Evolutionary conservation across 2,797 vertebrate species (phyloP).

Genomic region (Brotula barbata): DNA sequence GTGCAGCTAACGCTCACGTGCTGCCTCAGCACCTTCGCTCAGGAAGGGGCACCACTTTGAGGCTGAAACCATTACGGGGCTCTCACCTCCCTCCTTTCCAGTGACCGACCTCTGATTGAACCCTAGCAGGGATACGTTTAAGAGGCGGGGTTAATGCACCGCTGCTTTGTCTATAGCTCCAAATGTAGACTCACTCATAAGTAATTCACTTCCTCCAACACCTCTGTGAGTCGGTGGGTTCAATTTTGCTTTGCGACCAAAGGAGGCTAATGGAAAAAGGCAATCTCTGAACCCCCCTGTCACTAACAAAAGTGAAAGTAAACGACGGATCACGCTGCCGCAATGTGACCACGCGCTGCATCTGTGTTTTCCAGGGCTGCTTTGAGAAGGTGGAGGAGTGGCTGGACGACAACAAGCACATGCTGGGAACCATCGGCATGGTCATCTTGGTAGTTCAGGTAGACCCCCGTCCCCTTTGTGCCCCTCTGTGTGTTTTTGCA

Average conservation of each 20-base stretch:
- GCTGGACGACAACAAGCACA: constrained; percentile 93
- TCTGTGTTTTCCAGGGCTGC: constrained; percentile 84
- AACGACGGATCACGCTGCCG: neutral
- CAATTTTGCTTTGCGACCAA: constrained; percentile 11
- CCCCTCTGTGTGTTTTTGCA: neutral
- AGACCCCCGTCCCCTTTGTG: constrained; percentile 31
- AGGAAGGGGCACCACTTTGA: constrained; percentile 22
- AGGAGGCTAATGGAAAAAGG: neutral
- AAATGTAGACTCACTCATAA: constrained; percentile 27
- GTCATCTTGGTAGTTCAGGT: constrained; percentile 96
- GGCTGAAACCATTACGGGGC: constrained; percentile 27
- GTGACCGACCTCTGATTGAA: constrained; percentile 45
- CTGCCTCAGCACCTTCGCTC: constrained; percentile 30
- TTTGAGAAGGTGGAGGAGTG: constrained; percentile 93
- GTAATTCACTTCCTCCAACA: constrained; percentile 41
- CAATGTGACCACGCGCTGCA: constrained; percentile 3
- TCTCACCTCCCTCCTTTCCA: constrained; percentile 1
- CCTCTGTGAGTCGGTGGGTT: constrained; percentile 14
- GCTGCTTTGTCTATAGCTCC: constrained; percentile 12
- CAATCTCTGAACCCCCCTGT: neutral
- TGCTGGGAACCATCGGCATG: constrained; percentile 92
- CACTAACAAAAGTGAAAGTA: neutral
- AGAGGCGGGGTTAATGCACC: neutral
- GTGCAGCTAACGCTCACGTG: constrained; percentile 19
- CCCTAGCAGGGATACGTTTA: constrained; percentile 30